These are phyloP conservation scores for Apotomis capreana DNA, from an alignment of 2,888 invertebrate species.

Conservation along the genomic window DNA sequence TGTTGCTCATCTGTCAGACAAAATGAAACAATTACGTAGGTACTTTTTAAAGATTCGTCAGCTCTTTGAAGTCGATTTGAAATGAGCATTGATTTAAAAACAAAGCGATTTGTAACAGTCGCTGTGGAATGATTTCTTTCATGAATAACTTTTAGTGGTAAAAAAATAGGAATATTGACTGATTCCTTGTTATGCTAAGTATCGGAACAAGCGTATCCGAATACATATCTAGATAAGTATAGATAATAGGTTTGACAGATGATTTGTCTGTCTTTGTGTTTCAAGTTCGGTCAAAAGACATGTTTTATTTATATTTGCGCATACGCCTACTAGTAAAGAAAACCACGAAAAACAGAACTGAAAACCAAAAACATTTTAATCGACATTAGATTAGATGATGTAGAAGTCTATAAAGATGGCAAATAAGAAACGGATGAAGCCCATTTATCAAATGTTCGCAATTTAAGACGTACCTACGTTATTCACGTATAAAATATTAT, in stretches of 20 bases:
- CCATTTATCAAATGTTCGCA: background rate
- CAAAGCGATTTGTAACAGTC: conserved; percentile 26
- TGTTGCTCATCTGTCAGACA: conserved; percentile 7
- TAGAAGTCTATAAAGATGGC: background rate
- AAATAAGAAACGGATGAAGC: background rate
- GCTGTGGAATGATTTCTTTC: background rate
- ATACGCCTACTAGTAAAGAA: too few species aligned
- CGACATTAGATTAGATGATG: too few species aligned
- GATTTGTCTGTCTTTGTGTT: background rate
- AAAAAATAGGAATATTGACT: conserved; percentile 3
- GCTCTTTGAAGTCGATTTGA: conserved; percentile 20
- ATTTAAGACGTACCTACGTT: conserved; percentile 10
- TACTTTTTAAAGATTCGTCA: conserved; percentile 17
- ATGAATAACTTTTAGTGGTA: background rate
- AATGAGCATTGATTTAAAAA: conserved; percentile 19
- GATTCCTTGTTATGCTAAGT: conserved; percentile 14
- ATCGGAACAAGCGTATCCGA: background rate
- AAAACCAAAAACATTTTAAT: too few species aligned
- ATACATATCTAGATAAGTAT: background rate
- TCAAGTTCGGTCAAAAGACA: too few species aligned
- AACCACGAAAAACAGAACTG: too few species aligned
- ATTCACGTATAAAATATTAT: conserved; percentile 4
- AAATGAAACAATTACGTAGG: background rate
- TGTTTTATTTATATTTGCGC: too few species aligned
- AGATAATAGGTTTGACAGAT: background rate